Conservation (phyloP, 2,113 vertebrate species). For the Parotia lawesii region DNA sequence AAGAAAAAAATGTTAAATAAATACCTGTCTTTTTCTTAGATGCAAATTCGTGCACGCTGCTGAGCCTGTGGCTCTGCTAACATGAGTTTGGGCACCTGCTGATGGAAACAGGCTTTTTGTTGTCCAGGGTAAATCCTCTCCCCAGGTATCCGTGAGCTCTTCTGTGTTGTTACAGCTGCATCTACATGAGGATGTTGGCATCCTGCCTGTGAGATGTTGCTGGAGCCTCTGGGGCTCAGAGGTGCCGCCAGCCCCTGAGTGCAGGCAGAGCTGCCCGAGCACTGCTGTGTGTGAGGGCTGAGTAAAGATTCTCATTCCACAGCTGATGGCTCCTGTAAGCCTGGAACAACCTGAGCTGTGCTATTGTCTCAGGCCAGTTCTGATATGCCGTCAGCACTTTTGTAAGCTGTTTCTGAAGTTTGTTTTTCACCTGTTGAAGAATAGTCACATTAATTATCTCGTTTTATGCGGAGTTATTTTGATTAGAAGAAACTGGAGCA, state of each 20-base stretch:
- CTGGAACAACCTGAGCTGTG: not conserved
- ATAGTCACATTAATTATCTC: not conserved
- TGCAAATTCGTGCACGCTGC: accelerated
- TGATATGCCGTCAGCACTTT: not conserved
- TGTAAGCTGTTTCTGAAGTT: not conserved
- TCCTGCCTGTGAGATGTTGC: not conserved
- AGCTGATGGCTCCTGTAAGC: not conserved
- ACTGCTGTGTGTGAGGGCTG: not conserved
- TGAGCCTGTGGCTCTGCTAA: not conserved
- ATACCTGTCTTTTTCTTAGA: not conserved
- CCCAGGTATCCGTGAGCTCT: not conserved
- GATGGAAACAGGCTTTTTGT: not conserved
- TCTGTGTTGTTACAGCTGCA: not conserved
- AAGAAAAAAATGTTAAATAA: not conserved
- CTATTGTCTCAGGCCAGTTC: not conserved
- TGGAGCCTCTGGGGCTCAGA: not conserved
- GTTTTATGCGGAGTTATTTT: not conserved
- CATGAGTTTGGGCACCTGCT: not conserved
- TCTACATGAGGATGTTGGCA: not conserved
- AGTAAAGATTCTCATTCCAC: not conserved
- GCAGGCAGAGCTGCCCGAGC: not conserved
- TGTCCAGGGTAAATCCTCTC: not conserved
- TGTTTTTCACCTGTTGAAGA: not conserved
- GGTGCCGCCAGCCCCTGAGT: not conserved
- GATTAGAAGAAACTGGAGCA: not conserved